These are phyloP conservation scores for Hypothenemus hampei DNA, from an alignment of 1,140 invertebrate species.

Conservation along the genomic window DNA sequence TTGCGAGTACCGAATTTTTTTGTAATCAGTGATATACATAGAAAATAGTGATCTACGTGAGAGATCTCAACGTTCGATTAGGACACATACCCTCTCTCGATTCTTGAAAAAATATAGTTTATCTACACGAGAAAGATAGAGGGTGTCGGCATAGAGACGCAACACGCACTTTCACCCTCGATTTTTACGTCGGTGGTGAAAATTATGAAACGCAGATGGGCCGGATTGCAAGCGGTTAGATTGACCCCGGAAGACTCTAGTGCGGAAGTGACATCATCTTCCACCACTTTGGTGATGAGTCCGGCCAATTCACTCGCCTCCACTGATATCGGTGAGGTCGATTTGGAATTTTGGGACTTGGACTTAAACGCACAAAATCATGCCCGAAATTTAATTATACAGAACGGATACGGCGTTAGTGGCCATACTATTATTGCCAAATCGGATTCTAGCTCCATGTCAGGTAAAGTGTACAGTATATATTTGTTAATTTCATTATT, in stretches of 20 bases:
- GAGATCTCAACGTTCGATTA: constrained; percentile 30
- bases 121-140: not conserved
- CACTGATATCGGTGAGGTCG: constrained; percentile 59
- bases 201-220: constrained; percentile 63
- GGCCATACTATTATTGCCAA: constrained; percentile 42
- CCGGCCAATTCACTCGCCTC: constrained; percentile 64
- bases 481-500: not conserved
- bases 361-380: constrained; percentile 43
- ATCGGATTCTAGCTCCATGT: constrained; percentile 48
- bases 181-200: constrained; percentile 6
- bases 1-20: not conserved
- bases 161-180: too few relatives aligned
- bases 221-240: constrained; percentile 60
- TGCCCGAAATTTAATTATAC: constrained; percentile 38
- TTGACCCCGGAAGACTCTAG: constrained; percentile 61
- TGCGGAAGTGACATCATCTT: constrained; percentile 68
- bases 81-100: constrained; percentile 14
- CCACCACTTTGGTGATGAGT: constrained; percentile 57
- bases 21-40: too few relatives aligned
- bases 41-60: constrained; percentile 20
- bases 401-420: constrained; percentile 37
- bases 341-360: constrained; percentile 76
- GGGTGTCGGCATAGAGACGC: too few relatives aligned
- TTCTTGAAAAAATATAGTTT: not conserved
- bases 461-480: constrained; percentile 38